Evolutionary conservation across 2,888 invertebrate genomes (phyloP).

Genomic region (Heteromurus nitidus): DNA sequence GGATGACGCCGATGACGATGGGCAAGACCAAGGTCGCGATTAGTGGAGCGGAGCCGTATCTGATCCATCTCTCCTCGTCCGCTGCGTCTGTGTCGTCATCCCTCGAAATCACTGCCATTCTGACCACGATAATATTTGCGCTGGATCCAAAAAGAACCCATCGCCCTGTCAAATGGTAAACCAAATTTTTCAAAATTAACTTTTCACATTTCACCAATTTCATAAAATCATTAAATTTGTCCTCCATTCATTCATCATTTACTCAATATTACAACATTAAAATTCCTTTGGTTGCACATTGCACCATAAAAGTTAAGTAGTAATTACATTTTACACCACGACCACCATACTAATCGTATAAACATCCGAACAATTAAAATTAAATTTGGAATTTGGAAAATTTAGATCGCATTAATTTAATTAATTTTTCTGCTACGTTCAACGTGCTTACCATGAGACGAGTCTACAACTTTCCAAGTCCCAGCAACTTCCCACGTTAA

Average conservation of each 20-base stretch:
- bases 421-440: too few species aligned
- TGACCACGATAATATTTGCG: slow-evolving; percentile 13
- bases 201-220: neutral
- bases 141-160: slow-evolving; percentile 50
- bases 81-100: slow-evolving; percentile 60
- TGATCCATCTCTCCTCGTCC: slow-evolving; percentile 61
- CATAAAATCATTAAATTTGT: neutral
- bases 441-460: too few species aligned
- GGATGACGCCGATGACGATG: slow-evolving; percentile 70
- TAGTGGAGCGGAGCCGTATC: slow-evolving; percentile 70
- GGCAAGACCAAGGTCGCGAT: slow-evolving; percentile 71
- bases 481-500: too few species aligned
- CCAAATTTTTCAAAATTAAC: neutral
- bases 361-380: too few species aligned
- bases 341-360: too few species aligned
- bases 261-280: neutral
- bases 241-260: slow-evolving; percentile 3
- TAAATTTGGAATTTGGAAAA: too few species aligned
- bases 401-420: too few species aligned
- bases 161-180: slow-evolving; percentile 32
- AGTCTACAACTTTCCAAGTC: too few species aligned
- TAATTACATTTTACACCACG: too few species aligned
- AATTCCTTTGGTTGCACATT: neutral
- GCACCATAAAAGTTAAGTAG: too few species aligned
- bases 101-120: slow-evolving; percentile 69